Evolutionary conservation across 2,113 vertebrate species (phyloP), one percentile per base, ranked within the genome.

Genomic region (Callopanchax toddi): DNA sequence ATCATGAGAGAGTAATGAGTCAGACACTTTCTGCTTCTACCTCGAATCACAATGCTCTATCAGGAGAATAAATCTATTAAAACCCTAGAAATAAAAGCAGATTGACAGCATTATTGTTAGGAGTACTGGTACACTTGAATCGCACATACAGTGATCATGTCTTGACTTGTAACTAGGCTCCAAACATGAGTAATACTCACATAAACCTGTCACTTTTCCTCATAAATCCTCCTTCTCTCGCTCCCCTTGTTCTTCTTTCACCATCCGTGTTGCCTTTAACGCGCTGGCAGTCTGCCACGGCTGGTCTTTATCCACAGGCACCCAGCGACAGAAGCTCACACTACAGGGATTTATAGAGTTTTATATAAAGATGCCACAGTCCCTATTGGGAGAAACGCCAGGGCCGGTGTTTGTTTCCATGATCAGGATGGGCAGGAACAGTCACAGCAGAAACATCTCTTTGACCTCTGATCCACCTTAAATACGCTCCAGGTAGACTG

Each of bases 401-500:
- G 61, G 22, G 79, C 67, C 79, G 39, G 72, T 67, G 4, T 4
- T 32, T 32, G 6, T 82, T 83, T 87, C 76, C 71, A 80, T 82
- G 90, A 84, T 81, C 79, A 84, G 86, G 80, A 87, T 83, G 79
- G 81, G 78, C 79, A 86, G 53, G 83, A 74, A 63, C n/a, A n/a
- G n/a, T n/a, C n/a, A n/a, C n/a, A n/a, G n/a, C n/a, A n/a, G 53
- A 76, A 46, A 44, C 23, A 29, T 34, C n/a, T n/a, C n/a, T 26
- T 40, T 34, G 16, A 52, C 67, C 51, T 39, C 45, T 60, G 52
- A 62, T 56, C 32, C 48, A 42, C 36, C 54, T 2, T 25, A 21
- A 13, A 60, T 21, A 22, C 29, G 29, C 4, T 16, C 57, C 20
- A 34, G 1, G 34, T 17, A 56, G 43, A 26, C n/a, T 49, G 29